phyloP scores from a whole-genome alignment of 2,888 invertebrate species.

The Leptopilina syphax region DNA sequence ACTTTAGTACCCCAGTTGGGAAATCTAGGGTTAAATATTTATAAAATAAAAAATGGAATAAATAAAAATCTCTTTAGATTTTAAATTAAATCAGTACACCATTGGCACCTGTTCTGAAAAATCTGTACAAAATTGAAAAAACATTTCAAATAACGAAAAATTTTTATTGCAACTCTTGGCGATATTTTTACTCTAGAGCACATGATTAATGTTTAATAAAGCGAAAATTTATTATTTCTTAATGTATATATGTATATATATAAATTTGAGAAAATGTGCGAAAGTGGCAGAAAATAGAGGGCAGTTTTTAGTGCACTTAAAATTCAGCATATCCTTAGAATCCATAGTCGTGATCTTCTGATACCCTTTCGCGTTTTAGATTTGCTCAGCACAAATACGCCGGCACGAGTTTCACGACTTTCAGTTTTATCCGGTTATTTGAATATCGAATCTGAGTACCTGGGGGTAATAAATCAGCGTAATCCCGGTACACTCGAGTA shows the following conservation, averaged over 20 bases:
- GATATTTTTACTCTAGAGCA: no score
- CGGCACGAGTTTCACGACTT: slow-evolving; percentile 40
- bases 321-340: slow-evolving; percentile 32
- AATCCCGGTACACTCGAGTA: slow-evolving; percentile 30
- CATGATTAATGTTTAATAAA: no score
- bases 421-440: slow-evolving; percentile 41
- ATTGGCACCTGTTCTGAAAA: no score
- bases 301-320: slow-evolving; percentile 35
- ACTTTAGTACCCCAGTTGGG: no score
- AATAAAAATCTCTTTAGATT: no score
- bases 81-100: no score
- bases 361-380: slow-evolving; percentile 35
- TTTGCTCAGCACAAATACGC: slow-evolving; percentile 41
- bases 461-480: slow-evolving; percentile 37
- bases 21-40: no score
- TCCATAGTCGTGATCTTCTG: slow-evolving; percentile 37
- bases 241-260: neutral
- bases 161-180: no score
- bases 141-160: no score
- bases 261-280: slow-evolving; percentile 11
- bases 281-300: slow-evolving; percentile 17
- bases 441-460: slow-evolving; percentile 42
- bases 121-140: no score
- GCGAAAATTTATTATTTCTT: slow-evolving; percentile 4
- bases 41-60: no score